Conservation (phyloP, 2,797 vertebrate species). For the Calcarius lapponicus region DNA sequence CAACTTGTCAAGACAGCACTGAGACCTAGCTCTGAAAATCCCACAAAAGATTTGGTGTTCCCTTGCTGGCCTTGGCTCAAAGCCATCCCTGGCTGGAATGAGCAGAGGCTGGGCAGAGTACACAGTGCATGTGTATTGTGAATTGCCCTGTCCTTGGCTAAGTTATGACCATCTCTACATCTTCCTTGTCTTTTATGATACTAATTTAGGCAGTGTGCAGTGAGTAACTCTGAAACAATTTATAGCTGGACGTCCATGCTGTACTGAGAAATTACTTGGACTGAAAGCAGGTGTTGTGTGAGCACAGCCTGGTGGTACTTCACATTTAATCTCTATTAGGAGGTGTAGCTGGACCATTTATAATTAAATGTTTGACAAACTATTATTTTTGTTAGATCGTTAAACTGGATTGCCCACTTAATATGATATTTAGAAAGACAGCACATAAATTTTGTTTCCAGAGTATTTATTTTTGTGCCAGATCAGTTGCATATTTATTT, state of each 20-base stretch:
- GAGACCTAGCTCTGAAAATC: neutral
- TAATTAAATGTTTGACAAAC: conserved; percentile 5
- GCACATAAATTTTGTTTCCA: neutral
- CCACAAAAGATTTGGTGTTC: neutral
- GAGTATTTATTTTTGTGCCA: neutral
- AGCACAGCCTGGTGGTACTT: conserved; percentile 46
- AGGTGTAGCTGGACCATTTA: conserved; percentile 29
- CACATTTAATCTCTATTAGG: conserved; percentile 57
- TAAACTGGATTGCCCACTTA: neutral
- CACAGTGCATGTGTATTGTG: neutral
- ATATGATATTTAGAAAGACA: neutral
- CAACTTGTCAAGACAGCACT: neutral
- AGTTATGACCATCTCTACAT: neutral
- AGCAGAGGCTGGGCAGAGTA: neutral
- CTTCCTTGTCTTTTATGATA: conserved; percentile 24
- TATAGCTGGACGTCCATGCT: conserved; percentile 11
- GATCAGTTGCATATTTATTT: neutral
- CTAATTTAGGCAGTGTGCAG: conserved; percentile 34
- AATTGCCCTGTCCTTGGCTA: neutral
- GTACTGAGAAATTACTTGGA: conserved; percentile 25
- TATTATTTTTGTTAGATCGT: neutral
- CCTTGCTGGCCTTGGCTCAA: neutral
- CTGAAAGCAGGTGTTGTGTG: conserved; percentile 48
- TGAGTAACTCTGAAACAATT: conserved; percentile 36
- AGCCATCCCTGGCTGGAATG: neutral